Conservation (phyloP, 2,113 vertebrate genomes). For the Dasyprocta punctata region DNA sequence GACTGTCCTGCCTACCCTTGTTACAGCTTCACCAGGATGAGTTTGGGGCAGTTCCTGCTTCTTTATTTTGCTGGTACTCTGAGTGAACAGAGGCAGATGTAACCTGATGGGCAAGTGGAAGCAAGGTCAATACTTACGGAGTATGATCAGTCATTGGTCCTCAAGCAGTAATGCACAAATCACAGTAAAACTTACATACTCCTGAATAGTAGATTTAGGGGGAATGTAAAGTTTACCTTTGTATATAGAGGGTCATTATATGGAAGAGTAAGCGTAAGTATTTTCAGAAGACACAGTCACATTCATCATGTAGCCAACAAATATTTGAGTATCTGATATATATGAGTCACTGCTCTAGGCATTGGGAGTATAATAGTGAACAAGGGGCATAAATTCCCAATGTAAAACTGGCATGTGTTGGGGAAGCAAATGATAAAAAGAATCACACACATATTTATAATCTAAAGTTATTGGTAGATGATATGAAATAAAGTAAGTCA, state of each 20-base stretch:
- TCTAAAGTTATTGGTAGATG: not conserved
- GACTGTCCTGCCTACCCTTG: not conserved
- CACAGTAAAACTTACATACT: not conserved
- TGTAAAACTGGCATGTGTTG: not conserved
- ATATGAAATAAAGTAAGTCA: constrained; percentile 18
- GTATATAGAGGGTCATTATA: not conserved
- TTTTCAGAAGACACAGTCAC: constrained; percentile 48
- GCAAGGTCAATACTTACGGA: not conserved
- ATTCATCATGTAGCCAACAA: not conserved
- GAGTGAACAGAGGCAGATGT: not conserved
- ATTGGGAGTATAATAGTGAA: not conserved
- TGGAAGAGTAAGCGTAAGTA: not conserved
- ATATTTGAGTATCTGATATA: not conserved
- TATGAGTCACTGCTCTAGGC: not conserved
- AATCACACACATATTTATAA: not conserved
- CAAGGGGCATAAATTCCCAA: not conserved
- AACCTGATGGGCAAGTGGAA: not conserved
- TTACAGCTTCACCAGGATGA: not conserved
- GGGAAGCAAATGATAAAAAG: not conserved
- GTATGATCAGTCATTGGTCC: not conserved
- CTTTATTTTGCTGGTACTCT: not conserved
- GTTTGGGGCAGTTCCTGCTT: not conserved
- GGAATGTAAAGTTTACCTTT: not conserved
- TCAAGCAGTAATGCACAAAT: not conserved
- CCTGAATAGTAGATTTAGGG: not conserved